A percentile compares a stretch with the other conserved stretches of the same genome.
phyloP scores from a whole-genome alignment of 2,113 vertebrate genomes.

The Erythrolamprus reginae region DNA sequence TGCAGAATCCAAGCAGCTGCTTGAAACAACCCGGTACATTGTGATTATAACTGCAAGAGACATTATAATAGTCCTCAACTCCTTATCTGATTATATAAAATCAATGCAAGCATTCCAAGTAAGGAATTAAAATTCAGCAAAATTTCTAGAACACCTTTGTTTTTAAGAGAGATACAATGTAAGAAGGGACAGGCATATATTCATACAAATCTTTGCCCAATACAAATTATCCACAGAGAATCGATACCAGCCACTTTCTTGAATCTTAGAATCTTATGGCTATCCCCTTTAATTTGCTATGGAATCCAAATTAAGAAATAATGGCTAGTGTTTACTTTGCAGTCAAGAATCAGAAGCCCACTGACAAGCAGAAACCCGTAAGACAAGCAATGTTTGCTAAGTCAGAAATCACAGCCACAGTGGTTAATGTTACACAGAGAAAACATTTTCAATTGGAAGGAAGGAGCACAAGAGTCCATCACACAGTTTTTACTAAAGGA shows the following conservation, averaged over 20 bases:
- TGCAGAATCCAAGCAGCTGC: not conserved
- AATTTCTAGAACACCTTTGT: slow-evolving; percentile 9
- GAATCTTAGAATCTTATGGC: not conserved
- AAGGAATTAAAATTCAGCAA: not conserved
- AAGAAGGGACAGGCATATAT: not conserved
- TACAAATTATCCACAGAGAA: not conserved
- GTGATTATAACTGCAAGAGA: not conserved
- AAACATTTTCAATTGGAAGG: not conserved
- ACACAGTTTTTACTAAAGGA: not conserved
- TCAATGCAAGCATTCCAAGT: not conserved
- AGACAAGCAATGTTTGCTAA: not conserved
- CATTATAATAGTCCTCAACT: not conserved
- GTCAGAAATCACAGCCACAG: not conserved
- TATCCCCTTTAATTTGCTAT: not conserved
- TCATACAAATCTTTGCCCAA: not conserved
- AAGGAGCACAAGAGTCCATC: not conserved
- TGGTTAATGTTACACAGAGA: not conserved
- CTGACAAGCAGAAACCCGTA: not conserved
- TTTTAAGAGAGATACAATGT: not conserved
- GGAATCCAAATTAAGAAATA: not conserved
- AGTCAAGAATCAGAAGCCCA: not conserved
- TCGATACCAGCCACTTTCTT: not conserved
- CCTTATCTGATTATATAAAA: not conserved
- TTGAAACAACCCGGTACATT: not conserved
- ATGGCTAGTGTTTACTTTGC: not conserved